Evolutionary conservation across 2,888 invertebrate genomes (phyloP).

Genomic region (Agrypnus murinus): DNA sequence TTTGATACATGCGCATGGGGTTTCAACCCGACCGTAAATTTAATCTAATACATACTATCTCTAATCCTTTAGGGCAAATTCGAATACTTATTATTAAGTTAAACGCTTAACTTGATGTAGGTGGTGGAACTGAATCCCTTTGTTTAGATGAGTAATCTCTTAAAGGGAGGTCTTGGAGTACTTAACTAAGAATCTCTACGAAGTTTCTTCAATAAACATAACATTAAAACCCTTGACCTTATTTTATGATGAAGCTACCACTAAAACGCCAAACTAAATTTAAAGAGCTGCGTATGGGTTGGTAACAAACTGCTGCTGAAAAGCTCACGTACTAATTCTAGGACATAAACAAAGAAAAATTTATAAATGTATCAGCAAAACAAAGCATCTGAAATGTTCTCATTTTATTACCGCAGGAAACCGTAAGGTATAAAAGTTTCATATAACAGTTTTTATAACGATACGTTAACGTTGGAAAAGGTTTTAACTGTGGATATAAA

Average conservation of each 20-base stretch:
- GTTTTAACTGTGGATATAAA: no score
- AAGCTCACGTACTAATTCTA: no score
- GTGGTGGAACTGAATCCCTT: constrained; percentile 15
- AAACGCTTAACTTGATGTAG: constrained; percentile 6
- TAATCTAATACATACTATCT: not conserved
- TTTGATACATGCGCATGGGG: not conserved
- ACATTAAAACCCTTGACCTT: not conserved
- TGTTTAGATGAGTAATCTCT: not conserved
- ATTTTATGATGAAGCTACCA: not conserved
- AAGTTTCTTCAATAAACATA: constrained; percentile 3
- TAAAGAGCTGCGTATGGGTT: no score
- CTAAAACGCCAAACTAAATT: not conserved
- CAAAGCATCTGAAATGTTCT: no score
- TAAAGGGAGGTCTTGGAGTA: not conserved
- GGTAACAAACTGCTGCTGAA: no score
- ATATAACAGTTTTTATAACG: no score
- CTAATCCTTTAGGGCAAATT: not conserved
- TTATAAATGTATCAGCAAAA: no score
- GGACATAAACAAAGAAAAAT: no score
- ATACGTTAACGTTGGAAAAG: no score
- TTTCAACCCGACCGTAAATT: not conserved
- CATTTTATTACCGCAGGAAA: no score
- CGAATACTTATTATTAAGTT: constrained; percentile 13
- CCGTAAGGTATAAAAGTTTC: no score
- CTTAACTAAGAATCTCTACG: constrained; percentile 1